These are phyloP conservation scores for Macrobrachium nipponense DNA, from an alignment of 1,140 invertebrate species.

Conservation along the genomic window DNA sequence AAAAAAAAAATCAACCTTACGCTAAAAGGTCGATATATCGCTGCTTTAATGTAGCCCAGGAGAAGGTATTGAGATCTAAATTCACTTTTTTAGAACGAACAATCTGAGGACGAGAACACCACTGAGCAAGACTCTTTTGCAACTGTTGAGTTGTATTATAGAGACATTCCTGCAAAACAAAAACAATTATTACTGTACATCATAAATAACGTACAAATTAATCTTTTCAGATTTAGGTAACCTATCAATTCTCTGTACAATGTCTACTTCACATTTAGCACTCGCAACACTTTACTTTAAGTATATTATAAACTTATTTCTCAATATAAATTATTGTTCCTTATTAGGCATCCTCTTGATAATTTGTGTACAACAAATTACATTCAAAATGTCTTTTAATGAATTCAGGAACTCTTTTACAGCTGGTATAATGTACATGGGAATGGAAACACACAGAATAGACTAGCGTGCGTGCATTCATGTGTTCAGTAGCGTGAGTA, in stretches of 20 bases:
- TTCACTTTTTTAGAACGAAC: conserved; percentile 57
- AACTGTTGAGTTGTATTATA: conserved; percentile 64
- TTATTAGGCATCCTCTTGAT: too few species aligned
- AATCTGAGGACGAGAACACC: conserved; percentile 58
- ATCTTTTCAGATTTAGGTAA: neutral
- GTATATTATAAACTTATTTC: too few species aligned
- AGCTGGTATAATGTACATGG: conserved; percentile 62
- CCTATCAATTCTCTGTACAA: too few species aligned
- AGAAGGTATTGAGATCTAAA: conserved; percentile 59
- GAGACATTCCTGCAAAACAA: conserved; percentile 57
- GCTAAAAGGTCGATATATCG: conserved; percentile 51
- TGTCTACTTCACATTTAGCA: too few species aligned
- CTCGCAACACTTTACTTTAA: too few species aligned
- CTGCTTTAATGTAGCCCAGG: conserved; percentile 53
- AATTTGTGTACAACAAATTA: too few species aligned
- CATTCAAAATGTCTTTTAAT: conserved; percentile 65
- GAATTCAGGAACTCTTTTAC: conserved; percentile 69
- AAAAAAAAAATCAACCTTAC: neutral
- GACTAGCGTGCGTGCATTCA: too few species aligned
- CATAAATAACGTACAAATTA: neutral
- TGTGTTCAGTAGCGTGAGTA: too few species aligned
- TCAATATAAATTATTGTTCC: too few species aligned
- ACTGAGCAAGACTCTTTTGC: conserved; percentile 61
- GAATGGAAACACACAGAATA: too few species aligned
- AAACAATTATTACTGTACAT: neutral